Base-by-base conservation (phyloP, 2,888 invertebrate species). In the Hemistola chrysoprasaria region DNA sequence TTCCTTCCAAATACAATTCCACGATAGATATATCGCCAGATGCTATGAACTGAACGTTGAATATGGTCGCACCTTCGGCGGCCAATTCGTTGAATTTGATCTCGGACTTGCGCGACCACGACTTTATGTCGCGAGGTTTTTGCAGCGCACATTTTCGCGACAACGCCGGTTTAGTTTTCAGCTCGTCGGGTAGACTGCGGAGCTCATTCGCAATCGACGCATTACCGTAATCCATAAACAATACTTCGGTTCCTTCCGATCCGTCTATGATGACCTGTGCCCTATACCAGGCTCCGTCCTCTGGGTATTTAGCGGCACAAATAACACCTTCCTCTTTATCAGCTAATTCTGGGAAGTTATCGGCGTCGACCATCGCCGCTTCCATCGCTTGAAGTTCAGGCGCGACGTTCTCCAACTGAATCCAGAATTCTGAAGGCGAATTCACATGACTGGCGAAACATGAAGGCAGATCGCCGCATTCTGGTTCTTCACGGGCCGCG, bases 391-490 rank as follows among this genome's bases (percentile, higher is more conserved):
- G 92, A 22, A 93, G 59, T 4, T 91, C 91, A 0, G 74, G 51
- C 0, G 85, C 67, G 0, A 86, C 80, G n/a, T 92, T 91, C 58
- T 94, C 94, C 47, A 94, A 84, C 62, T 95, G 95, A 9, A 95
- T 90, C 91, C 94, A 95, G 69, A 96, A 96, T 60, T 95, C 94
- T 0, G 91, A 90, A 0, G 95, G 92, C 0, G 93, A 92, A 66
- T 94, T 93, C 0, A 93, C 87, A 60, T 95, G 94, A 48, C 94
- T 93, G 0, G 95, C 92, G 64, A 92, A 95, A 46, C 94, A 94
- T 0, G 92, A 92, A 0, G 88, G 85, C 22, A 85, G 49, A 54
- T 90, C 87, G 1, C 89, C 90, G 37, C 51, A 51, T 6, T 79
- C 79, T 0, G 90, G 78, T 34, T 88, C 84, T 38, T 91, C 90